phyloP scores from a whole-genome alignment of 2,888 invertebrate genomes.

The Alcis repandata region DNA sequence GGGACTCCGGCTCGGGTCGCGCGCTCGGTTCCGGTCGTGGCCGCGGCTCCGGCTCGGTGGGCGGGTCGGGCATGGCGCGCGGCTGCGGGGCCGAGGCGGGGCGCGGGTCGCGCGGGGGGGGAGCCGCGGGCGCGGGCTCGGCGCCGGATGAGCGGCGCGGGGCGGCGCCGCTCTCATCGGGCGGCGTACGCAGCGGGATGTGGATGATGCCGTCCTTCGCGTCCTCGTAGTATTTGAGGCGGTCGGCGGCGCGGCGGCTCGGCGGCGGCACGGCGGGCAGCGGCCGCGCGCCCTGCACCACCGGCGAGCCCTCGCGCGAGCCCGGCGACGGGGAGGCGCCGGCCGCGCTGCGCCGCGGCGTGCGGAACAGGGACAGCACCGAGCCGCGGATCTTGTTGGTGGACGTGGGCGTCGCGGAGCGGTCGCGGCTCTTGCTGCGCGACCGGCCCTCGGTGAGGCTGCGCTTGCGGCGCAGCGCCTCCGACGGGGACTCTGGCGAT shows the following conservation, averaged over 20 bases:
- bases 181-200: constrained; percentile 92
- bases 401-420: constrained; percentile 86
- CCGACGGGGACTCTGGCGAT: constrained; percentile 88
- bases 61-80: constrained; percentile 47
- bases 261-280: constrained; percentile 49
- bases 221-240: constrained; percentile 88
- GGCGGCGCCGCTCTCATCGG: constrained; percentile 85
- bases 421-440: constrained; percentile 89
- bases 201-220: constrained; percentile 89
- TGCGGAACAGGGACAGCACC: constrained; percentile 89
- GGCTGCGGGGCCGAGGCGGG: constrained; percentile 56
- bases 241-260: constrained; percentile 61
- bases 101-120: constrained; percentile 52
- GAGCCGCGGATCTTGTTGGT: constrained; percentile 87
- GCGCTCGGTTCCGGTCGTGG: too few relatives aligned
- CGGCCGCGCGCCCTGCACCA: constrained; percentile 58
- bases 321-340: constrained; percentile 70
- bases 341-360: constrained; percentile 71
- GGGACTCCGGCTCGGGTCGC: constrained; percentile 12
- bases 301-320: constrained; percentile 73
- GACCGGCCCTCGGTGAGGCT: constrained; percentile 83
- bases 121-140: constrained; percentile 47
- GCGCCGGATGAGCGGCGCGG: constrained; percentile 47
- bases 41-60: constrained; percentile 34
- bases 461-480: constrained; percentile 74